These are phyloP conservation scores for Exephanes ischioxanthus DNA, from an alignment of 2,888 invertebrate genomes.

Conservation along the genomic window DNA sequence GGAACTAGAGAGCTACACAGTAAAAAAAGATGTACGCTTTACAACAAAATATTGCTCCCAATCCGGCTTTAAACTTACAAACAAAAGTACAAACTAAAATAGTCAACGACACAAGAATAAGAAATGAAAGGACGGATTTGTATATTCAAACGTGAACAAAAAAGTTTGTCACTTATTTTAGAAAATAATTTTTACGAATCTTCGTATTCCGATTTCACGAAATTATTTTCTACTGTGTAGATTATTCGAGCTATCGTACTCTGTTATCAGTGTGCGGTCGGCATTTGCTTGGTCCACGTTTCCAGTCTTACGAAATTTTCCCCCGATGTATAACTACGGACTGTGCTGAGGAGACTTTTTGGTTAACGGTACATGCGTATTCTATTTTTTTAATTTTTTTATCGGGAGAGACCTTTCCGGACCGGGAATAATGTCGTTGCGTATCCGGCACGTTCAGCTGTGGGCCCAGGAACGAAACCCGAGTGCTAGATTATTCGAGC, in stretches of 20 bases:
- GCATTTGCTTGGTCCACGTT: constrained; percentile 34
- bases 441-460: not conserved
- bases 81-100: too few relatives aligned
- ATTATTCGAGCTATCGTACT: not conserved
- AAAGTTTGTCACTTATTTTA: too few relatives aligned
- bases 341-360: constrained; percentile 7
- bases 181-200: too few relatives aligned
- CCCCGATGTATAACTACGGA: not conserved
- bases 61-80: too few relatives aligned
- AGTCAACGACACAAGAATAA: too few relatives aligned
- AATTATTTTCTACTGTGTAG: too few relatives aligned
- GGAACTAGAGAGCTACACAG: too few relatives aligned
- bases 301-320: constrained; percentile 18
- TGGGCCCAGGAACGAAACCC: not conserved
- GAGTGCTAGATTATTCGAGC: not conserved
- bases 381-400: not conserved
- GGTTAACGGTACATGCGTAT: constrained; percentile 1
- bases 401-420: constrained; percentile 28
- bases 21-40: too few relatives aligned
- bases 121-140: too few relatives aligned
- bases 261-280: constrained; percentile 15
- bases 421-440: constrained; percentile 1
- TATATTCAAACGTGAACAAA: too few relatives aligned
- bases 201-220: too few relatives aligned
- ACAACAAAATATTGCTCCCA: too few relatives aligned